These are phyloP conservation scores for Mesorhabditis belari DNA, from an alignment of 2,888 invertebrate species.

Conservation along the genomic window DNA sequence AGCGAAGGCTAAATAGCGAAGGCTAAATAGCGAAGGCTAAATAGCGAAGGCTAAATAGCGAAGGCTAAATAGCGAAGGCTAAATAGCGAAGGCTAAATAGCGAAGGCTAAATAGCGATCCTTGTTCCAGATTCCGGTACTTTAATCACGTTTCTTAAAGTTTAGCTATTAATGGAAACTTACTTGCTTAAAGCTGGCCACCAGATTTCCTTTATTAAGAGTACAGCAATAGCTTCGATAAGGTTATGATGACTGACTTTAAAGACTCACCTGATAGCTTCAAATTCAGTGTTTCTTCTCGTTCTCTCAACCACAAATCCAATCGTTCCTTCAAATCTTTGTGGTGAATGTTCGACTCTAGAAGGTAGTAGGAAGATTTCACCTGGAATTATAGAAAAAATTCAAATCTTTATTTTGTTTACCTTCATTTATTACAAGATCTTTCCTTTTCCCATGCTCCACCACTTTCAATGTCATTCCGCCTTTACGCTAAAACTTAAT, in stretches of 20 bases:
- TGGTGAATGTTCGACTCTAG: slow-evolving; percentile 60
- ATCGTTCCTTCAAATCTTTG: slow-evolving; percentile 58
- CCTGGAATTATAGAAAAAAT: slow-evolving; percentile 9
- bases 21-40: too few relatives aligned
- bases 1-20: too few relatives aligned
- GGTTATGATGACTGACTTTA: not conserved
- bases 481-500: slow-evolving; percentile 56
- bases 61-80: too few relatives aligned
- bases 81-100: too few relatives aligned
- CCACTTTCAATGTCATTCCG: slow-evolving; percentile 59
- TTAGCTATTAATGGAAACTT: too few relatives aligned
- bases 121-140: too few relatives aligned
- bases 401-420: not conserved
- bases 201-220: too few relatives aligned
- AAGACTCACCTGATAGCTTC: slow-evolving; percentile 58
- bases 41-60: too few relatives aligned
- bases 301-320: slow-evolving; percentile 60
- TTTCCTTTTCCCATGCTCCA: slow-evolving; percentile 57
- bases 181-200: too few relatives aligned
- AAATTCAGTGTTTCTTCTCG: slow-evolving; percentile 53
- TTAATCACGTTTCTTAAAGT: too few relatives aligned
- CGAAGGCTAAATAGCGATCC: too few relatives aligned
- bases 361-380: slow-evolving; percentile 60
- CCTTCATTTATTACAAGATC: slow-evolving; percentile 59
- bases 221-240: too few relatives aligned